Evolutionary conservation across 1,140 invertebrate genomes (phyloP).

Genomic region (Lineus longissimus): DNA sequence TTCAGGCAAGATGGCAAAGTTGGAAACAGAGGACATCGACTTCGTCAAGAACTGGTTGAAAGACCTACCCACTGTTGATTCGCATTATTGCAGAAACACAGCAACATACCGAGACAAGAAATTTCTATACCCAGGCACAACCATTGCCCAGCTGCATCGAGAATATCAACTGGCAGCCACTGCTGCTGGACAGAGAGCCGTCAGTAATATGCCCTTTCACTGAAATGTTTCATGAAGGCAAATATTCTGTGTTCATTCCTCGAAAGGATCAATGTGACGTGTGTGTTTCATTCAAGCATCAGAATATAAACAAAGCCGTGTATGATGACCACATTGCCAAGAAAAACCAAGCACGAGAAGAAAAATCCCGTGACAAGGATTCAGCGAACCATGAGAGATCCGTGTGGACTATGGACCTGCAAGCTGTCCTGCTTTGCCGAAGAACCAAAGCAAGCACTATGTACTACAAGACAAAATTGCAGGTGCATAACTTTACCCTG

Average conservation of each 20-base stretch:
- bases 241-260: neutral
- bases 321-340: constrained; percentile 34
- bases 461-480: constrained; percentile 22
- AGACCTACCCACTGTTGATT: neutral
- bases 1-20: no score
- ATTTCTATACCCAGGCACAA: no score
- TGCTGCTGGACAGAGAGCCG: no score
- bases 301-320: constrained; percentile 26
- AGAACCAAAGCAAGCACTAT: constrained; percentile 22
- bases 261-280: constrained; percentile 49
- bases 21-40: neutral
- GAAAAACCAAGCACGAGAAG: constrained; percentile 31
- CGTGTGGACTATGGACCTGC: constrained; percentile 16
- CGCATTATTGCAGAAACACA: neutral
- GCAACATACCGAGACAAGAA: neutral
- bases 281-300: constrained; percentile 41
- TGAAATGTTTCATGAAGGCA: neutral
- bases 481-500: constrained; percentile 52
- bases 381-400: no score
- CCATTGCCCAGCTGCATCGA: neutral
- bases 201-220: no score
- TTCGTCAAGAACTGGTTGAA: neutral
- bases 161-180: no score
- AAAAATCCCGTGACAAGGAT: constrained; percentile 45
- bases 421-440: constrained; percentile 23